phyloP scores from a whole-genome alignment of 2,113 vertebrate species.

The Rhynchomys soricoides region DNA sequence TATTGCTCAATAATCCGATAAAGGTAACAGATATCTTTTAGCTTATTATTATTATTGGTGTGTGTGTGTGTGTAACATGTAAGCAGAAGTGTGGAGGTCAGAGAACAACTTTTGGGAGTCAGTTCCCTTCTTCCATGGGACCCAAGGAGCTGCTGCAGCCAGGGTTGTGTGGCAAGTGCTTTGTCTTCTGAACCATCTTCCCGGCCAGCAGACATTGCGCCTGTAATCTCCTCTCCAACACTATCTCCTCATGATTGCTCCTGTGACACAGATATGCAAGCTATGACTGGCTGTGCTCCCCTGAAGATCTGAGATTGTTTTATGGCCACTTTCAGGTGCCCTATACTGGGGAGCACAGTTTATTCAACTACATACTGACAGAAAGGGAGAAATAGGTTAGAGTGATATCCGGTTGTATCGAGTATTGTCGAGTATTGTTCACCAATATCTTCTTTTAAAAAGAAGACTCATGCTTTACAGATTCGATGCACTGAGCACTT shows the following conservation, averaged over 20 bases:
- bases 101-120: not conserved
- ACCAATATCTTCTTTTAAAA: conserved; percentile 10
- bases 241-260: not conserved
- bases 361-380: not conserved
- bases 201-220: not conserved
- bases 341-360: not conserved
- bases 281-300: not conserved
- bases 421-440: conserved; percentile 41
- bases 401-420: conserved; percentile 14
- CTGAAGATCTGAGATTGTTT: not conserved
- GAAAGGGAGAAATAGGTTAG: not conserved
- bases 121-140: not conserved
- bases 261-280: not conserved
- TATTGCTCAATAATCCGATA: not conserved
- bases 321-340: not conserved
- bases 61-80: not conserved
- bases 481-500: not conserved
- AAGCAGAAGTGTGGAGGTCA: not conserved
- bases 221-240: not conserved
- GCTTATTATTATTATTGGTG: not conserved
- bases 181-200: not conserved
- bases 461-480: not conserved
- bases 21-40: not conserved
- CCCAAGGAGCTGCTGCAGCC: not conserved
- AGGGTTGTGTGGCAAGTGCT: not conserved